Evolutionary conservation across 2,113 vertebrate genomes (phyloP).

Genomic region (Phyllostomus hastatus): DNA sequence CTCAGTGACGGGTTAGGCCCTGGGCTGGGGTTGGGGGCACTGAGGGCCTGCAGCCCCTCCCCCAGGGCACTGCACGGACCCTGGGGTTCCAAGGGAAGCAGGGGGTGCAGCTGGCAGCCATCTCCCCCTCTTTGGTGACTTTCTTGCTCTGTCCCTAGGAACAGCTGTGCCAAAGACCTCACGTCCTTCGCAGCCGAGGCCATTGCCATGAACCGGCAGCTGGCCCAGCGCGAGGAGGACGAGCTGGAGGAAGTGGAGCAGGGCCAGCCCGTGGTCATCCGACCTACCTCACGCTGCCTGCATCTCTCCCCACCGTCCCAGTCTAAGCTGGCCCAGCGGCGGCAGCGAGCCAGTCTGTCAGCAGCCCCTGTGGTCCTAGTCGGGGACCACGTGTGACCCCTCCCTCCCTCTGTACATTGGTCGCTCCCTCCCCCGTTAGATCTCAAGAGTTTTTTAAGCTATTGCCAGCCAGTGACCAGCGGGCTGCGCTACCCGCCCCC

Average conservation of each 20-base stretch:
- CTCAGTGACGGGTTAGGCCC: accelerated
- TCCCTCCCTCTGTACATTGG: constrained; percentile 38
- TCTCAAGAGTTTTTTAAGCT: constrained; percentile 47
- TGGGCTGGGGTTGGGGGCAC: accelerated
- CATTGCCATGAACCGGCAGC: constrained; percentile 95
- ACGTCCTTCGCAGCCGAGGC: constrained; percentile 95
- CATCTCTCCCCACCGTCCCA: constrained; percentile 94
- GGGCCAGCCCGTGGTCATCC: constrained; percentile 87
- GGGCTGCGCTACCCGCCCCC: constrained; percentile 36
- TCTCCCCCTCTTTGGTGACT: neutral
- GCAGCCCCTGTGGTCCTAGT: constrained; percentile 91
- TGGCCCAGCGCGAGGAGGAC: constrained; percentile 90
- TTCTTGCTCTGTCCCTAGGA: constrained; percentile 77
- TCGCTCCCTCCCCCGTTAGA: neutral
- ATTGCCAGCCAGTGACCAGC: constrained; percentile 66
- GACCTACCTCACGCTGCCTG: constrained; percentile 89
- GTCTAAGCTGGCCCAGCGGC: constrained; percentile 92
- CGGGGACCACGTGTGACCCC: constrained; percentile 81
- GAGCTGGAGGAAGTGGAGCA: constrained; percentile 84
- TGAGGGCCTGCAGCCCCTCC: neutral
- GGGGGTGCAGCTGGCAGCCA: accelerated
- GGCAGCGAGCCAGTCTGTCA: constrained; percentile 89
- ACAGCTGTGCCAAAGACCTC: constrained; percentile 97
- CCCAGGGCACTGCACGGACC: neutral
- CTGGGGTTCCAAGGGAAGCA: neutral